Base-by-base conservation (phyloP, 2,113 vertebrate genomes). In the Indicator indicator region DNA sequence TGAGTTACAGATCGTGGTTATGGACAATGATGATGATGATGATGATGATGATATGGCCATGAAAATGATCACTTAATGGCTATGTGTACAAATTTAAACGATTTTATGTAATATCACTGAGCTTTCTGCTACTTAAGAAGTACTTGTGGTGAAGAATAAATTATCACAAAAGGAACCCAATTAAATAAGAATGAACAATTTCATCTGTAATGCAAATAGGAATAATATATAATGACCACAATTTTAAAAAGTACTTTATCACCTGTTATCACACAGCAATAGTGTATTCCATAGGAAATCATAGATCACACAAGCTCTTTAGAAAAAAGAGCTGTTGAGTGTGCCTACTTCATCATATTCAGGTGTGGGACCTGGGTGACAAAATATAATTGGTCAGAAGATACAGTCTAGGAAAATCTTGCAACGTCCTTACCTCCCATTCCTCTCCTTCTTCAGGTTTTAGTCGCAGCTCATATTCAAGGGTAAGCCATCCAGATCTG, bases 401-500 rank as follows among this genome's bases (percentile, higher is more conserved):
- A 76, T 5, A 40, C 16, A 5, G 63, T 7, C 38, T 32, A 38
- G 21, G 21, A 91, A 89, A 91, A 86, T 33, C 2, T n/a, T 73
- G 44, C 17, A 42, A 36, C 6, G 64, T 58, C 4, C 65, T 97
- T 86, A 99, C 99, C 98, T 99, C 98, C 99, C 99, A 99, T 11
- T 98, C 97, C 3, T 96, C 94, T 56, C 97, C 96, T 75, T 97
- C 98, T 86, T 98, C 98, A 42, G 98, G 88, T 92, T 98, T 99
- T 56, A 99, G 88, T 17, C 97, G 96, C 64, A 99, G 94, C 97
- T 99, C 98, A 12, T 99, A 99, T 59, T 98, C 89, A 55, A 99
- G 98, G 1, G 98, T 98, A 92, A 99, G 98, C 99, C 99, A 99
- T 30, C 99, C 99, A 5, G 98, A 98, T 73, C 97, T 98, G 19